These are phyloP conservation scores for Parauchenoglanis punctatus DNA, from an alignment of 2,797 vertebrate species.

Conservation along the genomic window DNA sequence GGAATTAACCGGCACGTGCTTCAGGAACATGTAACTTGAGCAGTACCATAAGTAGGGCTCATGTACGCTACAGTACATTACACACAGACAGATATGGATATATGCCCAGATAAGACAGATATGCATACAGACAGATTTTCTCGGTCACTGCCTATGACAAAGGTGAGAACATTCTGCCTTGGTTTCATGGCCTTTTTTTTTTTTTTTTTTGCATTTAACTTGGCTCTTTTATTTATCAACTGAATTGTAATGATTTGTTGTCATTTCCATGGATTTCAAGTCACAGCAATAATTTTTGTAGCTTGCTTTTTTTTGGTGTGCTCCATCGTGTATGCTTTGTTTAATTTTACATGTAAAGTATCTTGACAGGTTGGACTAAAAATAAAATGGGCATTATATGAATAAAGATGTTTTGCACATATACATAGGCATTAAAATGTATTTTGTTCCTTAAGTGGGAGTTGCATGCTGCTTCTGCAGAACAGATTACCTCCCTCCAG, in stretches of 20 bases:
- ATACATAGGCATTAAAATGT: not conserved
- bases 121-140: not conserved
- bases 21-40: slow-evolving; percentile 2
- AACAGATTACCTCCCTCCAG: not conserved
- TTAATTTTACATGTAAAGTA: not conserved
- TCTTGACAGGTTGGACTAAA: not conserved
- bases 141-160: not conserved
- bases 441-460: not conserved
- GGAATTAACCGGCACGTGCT: not conserved
- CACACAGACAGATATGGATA: not conserved
- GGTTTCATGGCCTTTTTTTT: not conserved
- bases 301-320: not conserved
- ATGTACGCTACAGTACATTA: not conserved
- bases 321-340: not conserved
- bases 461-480: not conserved
- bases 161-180: not conserved
- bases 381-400: not conserved
- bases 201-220: not conserved
- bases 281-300: not conserved
- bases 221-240: not conserved
- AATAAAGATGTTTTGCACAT: not conserved
- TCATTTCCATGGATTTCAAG: not conserved
- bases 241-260: not conserved
- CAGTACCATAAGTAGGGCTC: not conserved
- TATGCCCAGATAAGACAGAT: slow-evolving; percentile 1